Conservation (phyloP, 2,113 vertebrate species). For the Alosa alosa region DNA sequence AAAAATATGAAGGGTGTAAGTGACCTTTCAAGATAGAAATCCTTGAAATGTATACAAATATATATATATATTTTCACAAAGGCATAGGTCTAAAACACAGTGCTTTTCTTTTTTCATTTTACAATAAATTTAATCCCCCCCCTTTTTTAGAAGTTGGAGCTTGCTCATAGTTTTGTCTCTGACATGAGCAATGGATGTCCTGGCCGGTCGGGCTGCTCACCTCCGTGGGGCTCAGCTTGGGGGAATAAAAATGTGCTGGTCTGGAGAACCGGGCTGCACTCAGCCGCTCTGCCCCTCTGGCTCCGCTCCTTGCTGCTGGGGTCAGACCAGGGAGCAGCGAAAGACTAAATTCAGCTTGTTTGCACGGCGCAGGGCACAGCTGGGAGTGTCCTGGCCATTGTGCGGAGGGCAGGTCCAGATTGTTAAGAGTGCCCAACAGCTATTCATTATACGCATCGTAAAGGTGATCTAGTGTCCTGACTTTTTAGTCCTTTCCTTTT, state of each 20-base stretch:
- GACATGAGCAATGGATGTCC: slow-evolving; percentile 69
- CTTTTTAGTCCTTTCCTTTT: background rate
- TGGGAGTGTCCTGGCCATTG: slow-evolving; percentile 67
- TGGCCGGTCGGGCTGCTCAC: slow-evolving; percentile 37
- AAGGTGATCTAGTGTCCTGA: slow-evolving; percentile 25
- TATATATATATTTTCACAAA: background rate
- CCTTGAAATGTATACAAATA: background rate
- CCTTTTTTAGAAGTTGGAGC: background rate
- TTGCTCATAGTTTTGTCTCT: slow-evolving; percentile 55
- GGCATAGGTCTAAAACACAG: too few species aligned
- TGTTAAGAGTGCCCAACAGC: slow-evolving; percentile 64
- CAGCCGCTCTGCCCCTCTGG: background rate
- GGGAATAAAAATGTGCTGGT: slow-evolving; percentile 73
- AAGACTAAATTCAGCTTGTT: slow-evolving; percentile 75
- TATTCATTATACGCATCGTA: slow-evolving; percentile 68
- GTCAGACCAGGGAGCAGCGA: slow-evolving; percentile 65
- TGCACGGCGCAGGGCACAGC: slow-evolving; percentile 61
- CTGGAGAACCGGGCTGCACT: slow-evolving; percentile 55
- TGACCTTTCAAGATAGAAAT: background rate
- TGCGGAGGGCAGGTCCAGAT: slow-evolving; percentile 71
- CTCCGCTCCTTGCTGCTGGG: slow-evolving; percentile 49
- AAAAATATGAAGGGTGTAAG: background rate
- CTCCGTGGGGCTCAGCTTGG: slow-evolving; percentile 49
- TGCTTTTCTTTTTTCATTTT: background rate
- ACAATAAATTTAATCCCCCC: background rate